Conservation (phyloP, 2,888 invertebrate species). For the Glaucopsyche alexis region DNA sequence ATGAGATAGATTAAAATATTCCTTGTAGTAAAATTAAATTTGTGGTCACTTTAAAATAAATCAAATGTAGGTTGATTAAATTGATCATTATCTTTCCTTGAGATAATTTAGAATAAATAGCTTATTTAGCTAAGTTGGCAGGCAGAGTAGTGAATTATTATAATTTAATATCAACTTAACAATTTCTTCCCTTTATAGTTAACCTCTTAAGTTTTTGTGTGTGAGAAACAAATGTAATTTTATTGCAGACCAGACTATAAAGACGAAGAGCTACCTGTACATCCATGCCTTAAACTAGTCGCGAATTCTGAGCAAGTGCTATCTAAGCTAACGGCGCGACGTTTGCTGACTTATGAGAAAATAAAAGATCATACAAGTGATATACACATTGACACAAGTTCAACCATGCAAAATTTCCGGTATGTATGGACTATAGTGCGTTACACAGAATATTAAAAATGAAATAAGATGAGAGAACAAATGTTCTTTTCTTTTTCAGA, state of each 20-base stretch:
- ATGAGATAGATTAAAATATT: too few species aligned
- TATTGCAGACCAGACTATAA: slow-evolving; percentile 84
- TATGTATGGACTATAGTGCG: slow-evolving; percentile 37
- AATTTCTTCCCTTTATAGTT: too few species aligned
- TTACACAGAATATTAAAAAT: not conserved
- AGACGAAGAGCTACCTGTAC: slow-evolving; percentile 86
- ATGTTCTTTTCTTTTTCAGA: slow-evolving; percentile 50
- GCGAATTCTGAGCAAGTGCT: slow-evolving; percentile 95
- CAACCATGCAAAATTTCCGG: slow-evolving; percentile 56
- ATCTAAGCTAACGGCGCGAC: slow-evolving; percentile 87
- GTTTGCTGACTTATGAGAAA: slow-evolving; percentile 93
- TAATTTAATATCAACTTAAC: too few species aligned
- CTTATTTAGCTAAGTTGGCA: too few species aligned
- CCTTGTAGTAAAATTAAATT: too few species aligned
- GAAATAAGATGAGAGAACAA: slow-evolving; percentile 21
- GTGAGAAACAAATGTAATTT: not conserved
- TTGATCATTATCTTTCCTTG: too few species aligned
- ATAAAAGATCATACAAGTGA: slow-evolving; percentile 65
- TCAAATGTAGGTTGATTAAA: too few species aligned
- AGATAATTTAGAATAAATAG: too few species aligned
- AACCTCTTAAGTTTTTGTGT: too few species aligned
- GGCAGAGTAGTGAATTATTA: too few species aligned
- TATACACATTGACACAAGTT: slow-evolving; percentile 51
- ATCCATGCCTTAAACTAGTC: slow-evolving; percentile 87
- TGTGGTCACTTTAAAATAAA: too few species aligned